Base-by-base conservation (phyloP, 2,797 vertebrate species). In the Pangasius sanitwongsei region DNA sequence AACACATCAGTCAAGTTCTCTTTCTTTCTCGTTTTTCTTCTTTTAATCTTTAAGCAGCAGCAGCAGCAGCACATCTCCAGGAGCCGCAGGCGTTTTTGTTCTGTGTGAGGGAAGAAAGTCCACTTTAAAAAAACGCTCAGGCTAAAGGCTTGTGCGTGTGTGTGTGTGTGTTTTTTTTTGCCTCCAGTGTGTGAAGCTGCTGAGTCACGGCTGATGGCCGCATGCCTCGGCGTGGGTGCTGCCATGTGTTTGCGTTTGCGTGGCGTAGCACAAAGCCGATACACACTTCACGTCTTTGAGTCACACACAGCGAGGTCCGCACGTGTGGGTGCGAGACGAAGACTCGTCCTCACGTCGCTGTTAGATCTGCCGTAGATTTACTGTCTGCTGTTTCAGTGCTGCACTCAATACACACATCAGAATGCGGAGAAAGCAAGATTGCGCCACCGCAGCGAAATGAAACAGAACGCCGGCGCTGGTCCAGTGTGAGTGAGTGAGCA, bases 201-300 rank as follows among this genome's bases (percentile, higher is more conserved):
- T 86, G 85, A 86, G 70, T 86, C 85, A 75, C 34, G 34, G 25
- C 53, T 44, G 67, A 50, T 85, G 63, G 83, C 61, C 25, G 65
- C 16, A 13, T 55, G 83, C 83, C 48, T 53, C 65, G 16, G 83
- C 7, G 83, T 85, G 48, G 83, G 83, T 25, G 67, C 48, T 53
- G 44, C n/a, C 1, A 41, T 44, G 13, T 1, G 82, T 77, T 81
- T 37, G 78, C 3, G 77, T 77, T 81, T 37, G 78, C 7, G 77
- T 80, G 77, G n/a, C 34, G n/a, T 31, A 13, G 20, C 53, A 81
- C 78, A 55, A 57, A 82, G 55, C 57, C 57, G 23, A 59, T 61
- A 37, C 18, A 55, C n/a, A 41, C 55, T 61, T 41, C 13, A 50
- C 25, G 44, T 50, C 23, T 67, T 31, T 48, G 82, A 84, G 83